These are phyloP conservation scores for Monomorium pharaonis DNA, from an alignment of 1,140 invertebrate genomes.

Conservation along the genomic window DNA sequence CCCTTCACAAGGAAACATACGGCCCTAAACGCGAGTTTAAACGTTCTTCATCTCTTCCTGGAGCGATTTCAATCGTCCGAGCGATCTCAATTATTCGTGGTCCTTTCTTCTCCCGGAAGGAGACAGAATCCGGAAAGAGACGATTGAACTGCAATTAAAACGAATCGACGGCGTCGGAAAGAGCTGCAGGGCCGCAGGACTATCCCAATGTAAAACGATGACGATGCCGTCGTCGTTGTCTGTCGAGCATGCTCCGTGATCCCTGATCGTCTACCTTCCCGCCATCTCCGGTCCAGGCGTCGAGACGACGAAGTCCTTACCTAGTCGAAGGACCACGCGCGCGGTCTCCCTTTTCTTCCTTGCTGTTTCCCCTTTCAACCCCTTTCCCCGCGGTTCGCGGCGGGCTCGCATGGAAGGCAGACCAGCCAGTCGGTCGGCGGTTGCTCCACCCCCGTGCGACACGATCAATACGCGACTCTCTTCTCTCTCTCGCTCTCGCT, in stretches of 20 bases:
- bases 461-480: slow-evolving; percentile 82
- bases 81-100: background rate
- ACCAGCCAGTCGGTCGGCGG: slow-evolving; percentile 80
- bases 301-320: slow-evolving; percentile 2
- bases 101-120: background rate
- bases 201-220: background rate
- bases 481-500: slow-evolving; percentile 64
- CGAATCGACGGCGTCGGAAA: background rate
- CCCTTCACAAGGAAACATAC: slow-evolving; percentile 45
- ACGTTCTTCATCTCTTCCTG: background rate
- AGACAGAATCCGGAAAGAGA: background rate
- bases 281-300: slow-evolving; percentile 20
- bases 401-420: slow-evolving; percentile 76
- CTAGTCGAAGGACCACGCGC: slow-evolving; percentile 41
- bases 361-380: slow-evolving; percentile 48
- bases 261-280: background rate
- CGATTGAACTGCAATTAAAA: slow-evolving; percentile 4
- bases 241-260: slow-evolving; percentile 8
- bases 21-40: background rate
- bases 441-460: slow-evolving; percentile 83
- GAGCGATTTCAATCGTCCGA: background rate
- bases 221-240: background rate
- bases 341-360: slow-evolving; percentile 51
- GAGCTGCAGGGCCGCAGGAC: background rate
- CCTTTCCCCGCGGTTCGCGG: slow-evolving; percentile 60